phyloP scores from a whole-genome alignment of 2,888 invertebrate genomes.

The Caenorhabditis auriculariae region DNA sequence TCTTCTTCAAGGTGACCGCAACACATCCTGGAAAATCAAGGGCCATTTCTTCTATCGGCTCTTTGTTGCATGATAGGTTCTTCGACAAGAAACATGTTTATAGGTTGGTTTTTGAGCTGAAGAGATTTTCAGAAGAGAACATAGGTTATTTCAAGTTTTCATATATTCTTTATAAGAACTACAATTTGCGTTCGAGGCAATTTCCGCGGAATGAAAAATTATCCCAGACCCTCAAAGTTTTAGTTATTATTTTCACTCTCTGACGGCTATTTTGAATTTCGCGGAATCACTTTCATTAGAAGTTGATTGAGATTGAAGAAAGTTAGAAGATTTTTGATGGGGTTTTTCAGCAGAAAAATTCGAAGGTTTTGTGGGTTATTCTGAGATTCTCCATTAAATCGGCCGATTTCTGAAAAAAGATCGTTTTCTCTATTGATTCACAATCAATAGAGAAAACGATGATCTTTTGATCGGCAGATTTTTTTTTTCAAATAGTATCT shows the following conservation, averaged over 20 bases:
- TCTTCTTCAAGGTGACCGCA: constrained; percentile 12
- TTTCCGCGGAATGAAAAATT: too few relatives aligned
- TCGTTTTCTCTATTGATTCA: too few relatives aligned
- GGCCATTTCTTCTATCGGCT: constrained; percentile 22
- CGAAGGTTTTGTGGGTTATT: too few relatives aligned
- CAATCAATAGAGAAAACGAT: too few relatives aligned
- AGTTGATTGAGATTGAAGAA: not conserved
- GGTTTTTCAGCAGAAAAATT: not conserved
- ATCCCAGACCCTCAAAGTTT: too few relatives aligned
- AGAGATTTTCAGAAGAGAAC: constrained; percentile 1
- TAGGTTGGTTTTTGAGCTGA: constrained; percentile 5
- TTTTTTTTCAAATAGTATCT: too few relatives aligned
- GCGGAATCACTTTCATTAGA: too few relatives aligned
- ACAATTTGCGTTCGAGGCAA: not conserved
- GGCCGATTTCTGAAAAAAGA: too few relatives aligned
- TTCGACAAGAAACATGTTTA: constrained; percentile 2
- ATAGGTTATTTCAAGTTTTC: not conserved
- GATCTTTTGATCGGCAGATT: too few relatives aligned
- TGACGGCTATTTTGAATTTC: too few relatives aligned
- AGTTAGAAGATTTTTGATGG: not conserved
- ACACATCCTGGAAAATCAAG: constrained; percentile 22
- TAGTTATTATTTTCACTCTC: too few relatives aligned
- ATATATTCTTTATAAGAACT: not conserved
- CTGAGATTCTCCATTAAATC: too few relatives aligned
- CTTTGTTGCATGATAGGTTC: constrained; percentile 24